A percentile compares a stretch with the other conserved stretches of the same genome.
phyloP scores from a whole-genome alignment of 1,140 invertebrate species.

The Ladona fulva region DNA sequence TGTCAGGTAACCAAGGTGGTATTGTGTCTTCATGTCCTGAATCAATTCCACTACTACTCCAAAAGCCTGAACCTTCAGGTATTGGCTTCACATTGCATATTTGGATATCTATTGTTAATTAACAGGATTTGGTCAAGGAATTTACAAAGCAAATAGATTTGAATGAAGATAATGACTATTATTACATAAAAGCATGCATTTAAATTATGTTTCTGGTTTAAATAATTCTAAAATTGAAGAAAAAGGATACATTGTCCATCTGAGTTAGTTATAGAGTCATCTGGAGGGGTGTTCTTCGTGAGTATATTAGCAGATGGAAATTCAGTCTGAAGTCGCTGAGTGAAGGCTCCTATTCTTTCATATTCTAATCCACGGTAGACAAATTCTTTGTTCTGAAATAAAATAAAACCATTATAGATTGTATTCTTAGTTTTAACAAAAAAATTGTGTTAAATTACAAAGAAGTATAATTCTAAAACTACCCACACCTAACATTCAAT shows the following conservation, averaged over 20 bases:
- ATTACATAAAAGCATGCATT: no score
- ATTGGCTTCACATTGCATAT: conserved; percentile 92
- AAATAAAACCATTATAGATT: conserved; percentile 19
- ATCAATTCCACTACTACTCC: conserved; percentile 29
- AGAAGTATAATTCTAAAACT: no score
- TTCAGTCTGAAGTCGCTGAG: conserved; percentile 82
- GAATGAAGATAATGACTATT: no score
- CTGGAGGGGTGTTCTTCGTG: conserved; percentile 83
- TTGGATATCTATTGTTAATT: conserved; percentile 59
- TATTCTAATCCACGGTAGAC: conserved; percentile 94
- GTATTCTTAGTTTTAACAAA: neutral
- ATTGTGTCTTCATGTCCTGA: conserved; percentile 45
- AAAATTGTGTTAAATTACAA: no score
- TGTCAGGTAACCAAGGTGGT: conserved; percentile 66
- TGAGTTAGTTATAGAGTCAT: conserved; percentile 72
- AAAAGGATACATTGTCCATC: conserved; percentile 63
- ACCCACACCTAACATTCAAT: no score
- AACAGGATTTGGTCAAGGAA: conserved; percentile 11
- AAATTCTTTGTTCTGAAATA: conserved; percentile 83
- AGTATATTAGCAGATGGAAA: conserved; percentile 86
- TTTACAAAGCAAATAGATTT: conserved; percentile 10
- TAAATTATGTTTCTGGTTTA: no score
- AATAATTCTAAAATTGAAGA: neutral
- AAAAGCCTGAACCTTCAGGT: conserved; percentile 44
- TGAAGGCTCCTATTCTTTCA: conserved; percentile 90